These are phyloP conservation scores for Collichthys lucidus DNA, from an alignment of 2,113 vertebrate species.

Conservation along the genomic window DNA sequence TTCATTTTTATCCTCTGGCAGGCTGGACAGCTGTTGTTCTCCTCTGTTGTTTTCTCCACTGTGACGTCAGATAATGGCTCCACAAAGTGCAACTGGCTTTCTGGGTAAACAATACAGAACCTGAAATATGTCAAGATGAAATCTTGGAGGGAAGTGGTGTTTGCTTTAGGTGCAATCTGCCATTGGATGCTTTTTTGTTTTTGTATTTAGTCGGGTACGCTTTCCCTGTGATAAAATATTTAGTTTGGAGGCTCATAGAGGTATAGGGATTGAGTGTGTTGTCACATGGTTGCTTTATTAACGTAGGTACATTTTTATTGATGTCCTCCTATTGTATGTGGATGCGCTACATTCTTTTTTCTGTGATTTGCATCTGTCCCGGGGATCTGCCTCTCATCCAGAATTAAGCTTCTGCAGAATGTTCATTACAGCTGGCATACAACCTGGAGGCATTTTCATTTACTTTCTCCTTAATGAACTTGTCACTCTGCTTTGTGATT, in stretches of 20 bases:
- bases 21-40: conserved; percentile 26
- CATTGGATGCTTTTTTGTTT: conserved; percentile 22
- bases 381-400: conserved; percentile 6
- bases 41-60: conserved; percentile 24
- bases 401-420: not conserved
- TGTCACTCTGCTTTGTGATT: conserved; percentile 54
- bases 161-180: conserved; percentile 25
- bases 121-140: conserved; percentile 41
- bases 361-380: not conserved
- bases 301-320: not conserved
- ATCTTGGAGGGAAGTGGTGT: conserved; percentile 25
- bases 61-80: conserved; percentile 39
- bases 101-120: conserved; percentile 32
- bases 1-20: conserved; percentile 17
- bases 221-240: conserved; percentile 23
- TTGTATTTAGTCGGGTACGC: conserved; percentile 24
- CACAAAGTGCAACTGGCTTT: conserved; percentile 30
- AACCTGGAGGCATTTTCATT: conserved; percentile 24
- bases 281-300: not conserved
- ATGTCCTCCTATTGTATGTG: conserved; percentile 5
- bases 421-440: conserved; percentile 18
- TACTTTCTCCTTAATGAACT: conserved; percentile 52
- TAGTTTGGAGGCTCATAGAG: not conserved
- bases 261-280: not conserved
- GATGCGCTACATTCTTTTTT: not conserved